These are phyloP conservation scores for Eupithecia dodoneata DNA, from an alignment of 2,888 invertebrate genomes.

Conservation along the genomic window DNA sequence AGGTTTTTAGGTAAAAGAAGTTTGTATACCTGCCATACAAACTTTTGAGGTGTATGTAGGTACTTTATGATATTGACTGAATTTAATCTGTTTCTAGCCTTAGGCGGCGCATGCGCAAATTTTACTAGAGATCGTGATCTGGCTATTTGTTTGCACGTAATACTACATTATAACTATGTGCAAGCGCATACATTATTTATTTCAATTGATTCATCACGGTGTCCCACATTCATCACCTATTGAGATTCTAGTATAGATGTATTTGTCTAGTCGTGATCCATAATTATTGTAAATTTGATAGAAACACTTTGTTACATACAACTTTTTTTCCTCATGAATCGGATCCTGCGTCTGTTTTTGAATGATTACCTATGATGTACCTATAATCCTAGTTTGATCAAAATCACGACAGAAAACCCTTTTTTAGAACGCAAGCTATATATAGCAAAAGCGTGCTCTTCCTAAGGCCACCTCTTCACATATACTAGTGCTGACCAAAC, in stretches of 20 bases:
- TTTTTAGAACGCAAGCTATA: neutral
- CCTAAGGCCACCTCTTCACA: neutral
- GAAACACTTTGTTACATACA: too few species aligned
- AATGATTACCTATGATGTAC: too few species aligned
- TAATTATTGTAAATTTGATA: neutral
- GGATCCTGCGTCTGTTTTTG: too few species aligned
- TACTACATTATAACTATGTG: constrained; percentile 16
- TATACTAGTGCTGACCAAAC: neutral
- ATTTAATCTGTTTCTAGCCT: constrained; percentile 17
- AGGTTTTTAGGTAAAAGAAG: neutral
- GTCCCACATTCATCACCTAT: constrained; percentile 43
- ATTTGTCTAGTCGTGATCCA: constrained; percentile 7
- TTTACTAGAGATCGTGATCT: constrained; percentile 56
- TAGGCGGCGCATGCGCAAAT: constrained; percentile 25
- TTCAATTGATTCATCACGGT: constrained; percentile 41
- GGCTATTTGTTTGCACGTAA: constrained; percentile 54
- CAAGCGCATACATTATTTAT: constrained; percentile 48
- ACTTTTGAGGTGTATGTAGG: neutral
- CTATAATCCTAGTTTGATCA: too few species aligned
- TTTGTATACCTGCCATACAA: neutral
- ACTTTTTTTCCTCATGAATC: too few species aligned
- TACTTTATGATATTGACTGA: neutral
- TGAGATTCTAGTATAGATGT: constrained; percentile 10
- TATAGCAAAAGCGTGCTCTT: neutral
- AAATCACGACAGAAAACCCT: too few species aligned